Evolutionary conservation across 2,113 vertebrate genomes (phyloP).

Genomic region (Arenaria interpres): DNA sequence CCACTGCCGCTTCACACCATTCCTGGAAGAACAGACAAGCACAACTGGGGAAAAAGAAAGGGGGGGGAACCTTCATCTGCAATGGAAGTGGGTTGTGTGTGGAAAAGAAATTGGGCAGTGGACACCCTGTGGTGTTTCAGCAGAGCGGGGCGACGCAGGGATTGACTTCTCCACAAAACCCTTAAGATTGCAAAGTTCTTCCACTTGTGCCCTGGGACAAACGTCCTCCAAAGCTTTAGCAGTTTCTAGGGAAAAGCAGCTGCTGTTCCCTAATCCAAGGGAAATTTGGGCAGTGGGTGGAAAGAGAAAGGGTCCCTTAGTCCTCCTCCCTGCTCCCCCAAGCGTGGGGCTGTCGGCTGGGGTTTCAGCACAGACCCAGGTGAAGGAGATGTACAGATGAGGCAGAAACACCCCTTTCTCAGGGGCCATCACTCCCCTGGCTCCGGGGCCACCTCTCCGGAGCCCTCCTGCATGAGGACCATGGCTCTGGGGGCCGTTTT

Average conservation of each 20-base stretch:
- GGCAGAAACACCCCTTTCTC: not conserved
- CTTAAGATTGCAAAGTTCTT: not conserved
- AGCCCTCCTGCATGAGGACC: fast-evolving
- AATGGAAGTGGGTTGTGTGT: not conserved
- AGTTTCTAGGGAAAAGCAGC: not conserved
- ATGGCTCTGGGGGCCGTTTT: not conserved
- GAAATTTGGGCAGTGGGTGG: not conserved
- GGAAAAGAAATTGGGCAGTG: not conserved
- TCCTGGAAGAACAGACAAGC: not conserved
- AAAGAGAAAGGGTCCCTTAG: not conserved
- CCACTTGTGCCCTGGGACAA: not conserved
- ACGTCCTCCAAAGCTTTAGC: not conserved
- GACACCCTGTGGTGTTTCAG: not conserved
- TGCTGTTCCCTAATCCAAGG: not conserved
- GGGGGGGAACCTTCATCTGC: not conserved
- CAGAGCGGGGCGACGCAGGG: not conserved
- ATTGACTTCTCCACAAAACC: not conserved
- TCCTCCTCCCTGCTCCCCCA: not conserved
- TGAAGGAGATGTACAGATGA: fast-evolving
- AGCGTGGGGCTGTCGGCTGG: fast-evolving
- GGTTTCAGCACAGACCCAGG: not conserved
- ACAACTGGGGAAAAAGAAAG: not conserved
- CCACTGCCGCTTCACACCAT: not conserved
- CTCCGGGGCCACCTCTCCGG: not conserved
- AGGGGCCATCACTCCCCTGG: fast-evolving